Conservation (phyloP, 2,113 vertebrate species). For the Bufo bufo region DNA sequence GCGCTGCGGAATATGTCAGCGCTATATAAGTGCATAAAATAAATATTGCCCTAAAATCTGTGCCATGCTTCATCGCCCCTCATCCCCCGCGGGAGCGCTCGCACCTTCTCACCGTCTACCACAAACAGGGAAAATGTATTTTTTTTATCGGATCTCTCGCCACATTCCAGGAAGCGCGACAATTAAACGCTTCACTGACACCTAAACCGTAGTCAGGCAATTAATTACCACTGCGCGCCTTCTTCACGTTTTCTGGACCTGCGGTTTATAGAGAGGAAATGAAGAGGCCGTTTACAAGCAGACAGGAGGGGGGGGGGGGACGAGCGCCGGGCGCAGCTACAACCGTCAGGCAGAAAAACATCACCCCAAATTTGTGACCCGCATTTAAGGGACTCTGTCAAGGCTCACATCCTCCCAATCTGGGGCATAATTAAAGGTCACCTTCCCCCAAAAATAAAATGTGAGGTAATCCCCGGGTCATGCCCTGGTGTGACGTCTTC, state of each 20-base stretch:
- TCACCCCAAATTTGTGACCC: background rate
- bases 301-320: background rate
- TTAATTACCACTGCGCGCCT: background rate
- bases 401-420: background rate
- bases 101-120: background rate
- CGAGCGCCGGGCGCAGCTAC: background rate
- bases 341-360: too few relatives aligned
- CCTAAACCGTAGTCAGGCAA: background rate
- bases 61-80: too few relatives aligned
- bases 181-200: constrained; percentile 9
- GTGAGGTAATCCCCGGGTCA: too few relatives aligned
- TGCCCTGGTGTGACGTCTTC: too few relatives aligned
- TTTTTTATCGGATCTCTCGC: background rate
- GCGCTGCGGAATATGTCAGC: too few relatives aligned
- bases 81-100: background rate
- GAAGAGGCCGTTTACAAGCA: background rate
- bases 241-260: background rate
- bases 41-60: too few relatives aligned
- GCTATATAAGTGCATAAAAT: too few relatives aligned
- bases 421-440: background rate
- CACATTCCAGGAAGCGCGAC: background rate
- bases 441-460: too few relatives aligned
- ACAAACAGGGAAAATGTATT: background rate
- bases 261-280: background rate
- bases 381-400: background rate